Evolutionary conservation across 2,113 vertebrate species (phyloP).

Genomic region (Centropus bengalensis): DNA sequence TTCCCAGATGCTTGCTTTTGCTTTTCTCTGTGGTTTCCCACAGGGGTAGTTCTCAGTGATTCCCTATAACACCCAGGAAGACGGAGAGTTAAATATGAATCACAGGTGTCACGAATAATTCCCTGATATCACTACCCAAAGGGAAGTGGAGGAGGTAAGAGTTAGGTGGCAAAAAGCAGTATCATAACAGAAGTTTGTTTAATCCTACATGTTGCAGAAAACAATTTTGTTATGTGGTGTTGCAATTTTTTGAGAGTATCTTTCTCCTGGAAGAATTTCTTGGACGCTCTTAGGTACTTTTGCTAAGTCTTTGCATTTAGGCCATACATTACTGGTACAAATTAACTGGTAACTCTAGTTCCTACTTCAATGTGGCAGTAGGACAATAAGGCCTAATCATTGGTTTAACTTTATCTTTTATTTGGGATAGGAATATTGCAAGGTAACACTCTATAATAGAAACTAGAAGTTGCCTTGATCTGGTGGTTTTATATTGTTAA

Average conservation of each 20-base stretch:
- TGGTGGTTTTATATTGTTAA: background rate
- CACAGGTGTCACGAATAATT: slow-evolving; percentile 43
- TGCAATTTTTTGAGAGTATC: background rate
- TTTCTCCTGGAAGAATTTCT: background rate
- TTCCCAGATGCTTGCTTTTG: slow-evolving; percentile 6
- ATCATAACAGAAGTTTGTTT: background rate
- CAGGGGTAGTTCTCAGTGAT: background rate
- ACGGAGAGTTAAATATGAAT: slow-evolving; percentile 44
- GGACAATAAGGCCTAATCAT: background rate
- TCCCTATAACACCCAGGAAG: background rate
- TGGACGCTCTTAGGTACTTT: background rate
- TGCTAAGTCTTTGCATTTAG: background rate
- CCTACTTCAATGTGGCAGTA: background rate
- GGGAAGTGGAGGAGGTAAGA: background rate
- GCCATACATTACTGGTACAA: background rate
- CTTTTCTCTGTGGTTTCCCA: background rate
- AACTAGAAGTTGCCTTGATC: background rate
- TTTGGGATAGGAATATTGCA: background rate
- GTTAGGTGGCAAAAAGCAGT: background rate
- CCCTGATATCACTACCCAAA: background rate
- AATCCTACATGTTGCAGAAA: background rate
- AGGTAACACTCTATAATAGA: background rate
- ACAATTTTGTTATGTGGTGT: background rate
- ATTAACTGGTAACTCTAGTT: background rate
- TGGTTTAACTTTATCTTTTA: background rate